Evolutionary conservation across 1,140 invertebrate genomes (phyloP).

Genomic region (Caerostris darwini): DNA sequence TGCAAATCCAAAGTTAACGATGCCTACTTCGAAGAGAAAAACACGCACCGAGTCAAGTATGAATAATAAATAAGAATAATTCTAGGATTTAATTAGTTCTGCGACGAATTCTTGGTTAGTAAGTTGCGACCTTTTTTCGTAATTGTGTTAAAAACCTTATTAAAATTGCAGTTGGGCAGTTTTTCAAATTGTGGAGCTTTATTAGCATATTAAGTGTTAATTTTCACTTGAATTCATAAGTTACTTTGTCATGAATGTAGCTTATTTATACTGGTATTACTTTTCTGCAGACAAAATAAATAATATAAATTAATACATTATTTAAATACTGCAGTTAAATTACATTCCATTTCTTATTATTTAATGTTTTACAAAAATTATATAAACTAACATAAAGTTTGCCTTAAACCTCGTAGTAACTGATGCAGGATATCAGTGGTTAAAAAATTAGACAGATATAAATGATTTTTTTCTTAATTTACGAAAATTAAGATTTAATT

Average conservation of each 20-base stretch:
- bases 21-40: background rate
- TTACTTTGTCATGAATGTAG: background rate
- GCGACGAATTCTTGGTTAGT: background rate
- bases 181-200: background rate
- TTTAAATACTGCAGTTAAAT: too few species aligned
- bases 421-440: too few species aligned
- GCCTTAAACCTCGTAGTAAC: too few species aligned
- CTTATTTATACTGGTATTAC: background rate
- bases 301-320: too few species aligned
- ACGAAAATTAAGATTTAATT: too few species aligned
- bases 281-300: too few species aligned
- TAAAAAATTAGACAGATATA: too few species aligned
- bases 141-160: constrained; percentile 33
- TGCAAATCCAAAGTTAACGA: background rate
- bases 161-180: background rate
- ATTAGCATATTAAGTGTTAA: constrained; percentile 17
- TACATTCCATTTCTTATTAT: too few species aligned
- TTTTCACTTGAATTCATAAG: constrained; percentile 22
- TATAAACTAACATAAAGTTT: too few species aligned
- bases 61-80: constrained; percentile 64
- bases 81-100: constrained; percentile 57
- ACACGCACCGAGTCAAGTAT: constrained; percentile 23
- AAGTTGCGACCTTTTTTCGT: background rate
- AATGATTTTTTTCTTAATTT: too few species aligned
- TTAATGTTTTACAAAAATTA: too few species aligned